A percentile compares a stretch with the other conserved stretches of the same genome.
Conservation (phyloP, 2,113 vertebrate genomes). For the Colius striatus region DNA sequence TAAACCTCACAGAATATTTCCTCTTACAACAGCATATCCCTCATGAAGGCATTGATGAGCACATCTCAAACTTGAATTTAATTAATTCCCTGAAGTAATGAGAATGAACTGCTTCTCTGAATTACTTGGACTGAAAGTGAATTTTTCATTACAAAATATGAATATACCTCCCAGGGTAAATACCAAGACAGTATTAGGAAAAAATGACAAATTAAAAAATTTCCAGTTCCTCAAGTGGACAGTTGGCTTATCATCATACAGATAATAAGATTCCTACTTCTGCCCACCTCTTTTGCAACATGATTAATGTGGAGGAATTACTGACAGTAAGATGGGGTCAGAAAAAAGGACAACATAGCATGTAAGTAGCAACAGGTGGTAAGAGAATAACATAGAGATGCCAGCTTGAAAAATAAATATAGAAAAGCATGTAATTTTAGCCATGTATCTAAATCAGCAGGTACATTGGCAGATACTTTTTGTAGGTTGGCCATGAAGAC, state of each 20-base stretch:
- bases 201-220: background rate
- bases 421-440: background rate
- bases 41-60: background rate
- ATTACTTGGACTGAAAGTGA: background rate
- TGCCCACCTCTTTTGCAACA: background rate
- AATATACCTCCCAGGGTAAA: slow-evolving; percentile 36
- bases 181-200: background rate
- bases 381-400: background rate
- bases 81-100: slow-evolving; percentile 11
- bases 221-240: background rate
- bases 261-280: background rate
- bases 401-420: background rate
- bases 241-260: slow-evolving; percentile 3
- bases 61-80: background rate
- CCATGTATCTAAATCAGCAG: background rate
- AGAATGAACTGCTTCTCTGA: background rate
- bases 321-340: background rate
- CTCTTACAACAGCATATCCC: background rate
- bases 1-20: background rate
- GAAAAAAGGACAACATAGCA: background rate
- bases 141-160: slow-evolving; percentile 13
- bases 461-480: background rate
- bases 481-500: background rate
- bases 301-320: background rate
- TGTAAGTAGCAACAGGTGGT: background rate